Conservation (phyloP, 1,140 invertebrate genomes). For the Orius insidiosus region DNA sequence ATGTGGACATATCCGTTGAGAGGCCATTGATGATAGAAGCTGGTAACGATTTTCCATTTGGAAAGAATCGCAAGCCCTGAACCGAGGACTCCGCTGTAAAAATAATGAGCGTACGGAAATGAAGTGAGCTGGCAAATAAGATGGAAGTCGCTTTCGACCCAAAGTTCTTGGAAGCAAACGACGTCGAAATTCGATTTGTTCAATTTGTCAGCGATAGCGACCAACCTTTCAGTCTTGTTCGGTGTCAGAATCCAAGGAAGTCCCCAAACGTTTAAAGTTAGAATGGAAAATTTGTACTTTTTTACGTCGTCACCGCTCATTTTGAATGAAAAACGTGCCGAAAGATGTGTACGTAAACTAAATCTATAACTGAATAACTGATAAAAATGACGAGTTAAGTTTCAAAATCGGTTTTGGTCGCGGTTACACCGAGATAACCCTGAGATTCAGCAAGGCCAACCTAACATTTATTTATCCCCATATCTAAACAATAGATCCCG, state of each 20-base stretch:
- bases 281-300: neutral
- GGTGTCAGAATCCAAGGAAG: slow-evolving; percentile 29
- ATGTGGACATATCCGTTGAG: slow-evolving; percentile 96
- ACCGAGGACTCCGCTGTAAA: slow-evolving; percentile 77
- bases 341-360: too few species aligned
- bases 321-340: too few species aligned
- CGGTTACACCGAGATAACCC: too few species aligned
- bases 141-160: slow-evolving; percentile 57
- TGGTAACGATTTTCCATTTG: slow-evolving; percentile 67
- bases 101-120: slow-evolving; percentile 81
- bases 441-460: too few species aligned
- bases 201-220: slow-evolving; percentile 62
- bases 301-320: too few species aligned
- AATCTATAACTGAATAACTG: too few species aligned
- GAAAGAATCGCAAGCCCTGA: slow-evolving; percentile 86
- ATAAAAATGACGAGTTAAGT: too few species aligned
- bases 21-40: slow-evolving; percentile 79
- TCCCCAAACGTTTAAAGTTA: slow-evolving; percentile 29
- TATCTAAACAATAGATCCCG: too few species aligned
- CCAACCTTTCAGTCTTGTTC: slow-evolving; percentile 52
- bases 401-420: too few species aligned
- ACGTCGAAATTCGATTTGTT: slow-evolving; percentile 57
- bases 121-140: slow-evolving; percentile 36
- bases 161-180: slow-evolving; percentile 85
- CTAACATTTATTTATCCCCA: too few species aligned